phyloP scores from a whole-genome alignment of 1,140 invertebrate species.

The Scaptomyza graminum region DNA sequence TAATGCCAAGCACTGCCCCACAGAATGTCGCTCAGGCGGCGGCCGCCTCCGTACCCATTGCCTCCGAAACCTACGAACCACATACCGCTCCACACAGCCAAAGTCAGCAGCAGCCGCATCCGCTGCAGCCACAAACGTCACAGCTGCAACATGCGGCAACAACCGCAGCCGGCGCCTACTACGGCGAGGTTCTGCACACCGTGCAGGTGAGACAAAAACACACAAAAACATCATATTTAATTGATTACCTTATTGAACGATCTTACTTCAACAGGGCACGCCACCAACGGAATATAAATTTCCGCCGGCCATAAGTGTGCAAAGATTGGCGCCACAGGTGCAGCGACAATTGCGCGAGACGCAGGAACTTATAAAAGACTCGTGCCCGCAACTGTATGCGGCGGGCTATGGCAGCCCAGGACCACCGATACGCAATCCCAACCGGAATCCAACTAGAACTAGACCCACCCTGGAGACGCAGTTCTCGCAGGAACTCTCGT shows the following conservation, averaged over 20 bases:
- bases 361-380: slow-evolving; percentile 84
- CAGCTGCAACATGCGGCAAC: slow-evolving; percentile 48
- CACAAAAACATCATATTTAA: too few species aligned
- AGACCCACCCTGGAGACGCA: slow-evolving; percentile 84
- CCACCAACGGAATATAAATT: slow-evolving; percentile 80
- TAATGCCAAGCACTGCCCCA: slow-evolving; percentile 59
- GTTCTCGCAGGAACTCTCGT: slow-evolving; percentile 84
- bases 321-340: slow-evolving; percentile 81
- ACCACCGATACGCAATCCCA: slow-evolving; percentile 83
- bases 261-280: slow-evolving; percentile 37
- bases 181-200: slow-evolving; percentile 77
- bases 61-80: slow-evolving; percentile 69
- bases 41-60: slow-evolving; percentile 44
- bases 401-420: slow-evolving; percentile 82
- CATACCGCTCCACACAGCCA: slow-evolving; percentile 79
- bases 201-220: slow-evolving; percentile 64
- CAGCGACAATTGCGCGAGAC: slow-evolving; percentile 83
- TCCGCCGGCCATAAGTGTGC: slow-evolving; percentile 83
- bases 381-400: slow-evolving; percentile 83
- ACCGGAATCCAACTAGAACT: slow-evolving; percentile 80
- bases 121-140: slow-evolving; percentile 29
- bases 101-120: slow-evolving; percentile 63
- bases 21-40: slow-evolving; percentile 42
- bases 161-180: slow-evolving; percentile 69
- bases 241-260: too few species aligned